phyloP scores from a whole-genome alignment of 2,888 invertebrate genomes.

The Allolobophora icterica region DNA sequence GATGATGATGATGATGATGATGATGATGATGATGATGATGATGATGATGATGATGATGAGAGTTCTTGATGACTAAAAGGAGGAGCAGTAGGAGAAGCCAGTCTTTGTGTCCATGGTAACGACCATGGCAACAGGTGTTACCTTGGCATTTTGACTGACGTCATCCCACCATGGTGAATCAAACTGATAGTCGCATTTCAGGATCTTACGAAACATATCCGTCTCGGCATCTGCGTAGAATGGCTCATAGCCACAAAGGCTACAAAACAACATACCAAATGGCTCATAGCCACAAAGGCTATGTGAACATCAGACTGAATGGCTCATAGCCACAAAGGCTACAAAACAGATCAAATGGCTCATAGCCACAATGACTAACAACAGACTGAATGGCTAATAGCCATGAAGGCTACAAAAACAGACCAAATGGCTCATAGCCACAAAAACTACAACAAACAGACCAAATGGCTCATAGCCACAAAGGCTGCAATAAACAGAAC shows the following conservation, averaged over 20 bases:
- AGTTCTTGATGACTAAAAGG: not conserved
- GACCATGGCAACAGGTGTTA: conserved; percentile 44
- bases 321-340: too few relatives aligned
- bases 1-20: not conserved
- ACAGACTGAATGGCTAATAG: conserved; percentile 62
- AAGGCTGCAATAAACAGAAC: too few relatives aligned
- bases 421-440: too few relatives aligned
- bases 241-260: conserved; percentile 64
- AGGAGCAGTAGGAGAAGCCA: not conserved
- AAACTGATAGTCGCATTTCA: conserved; percentile 61
- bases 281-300: too few relatives aligned
- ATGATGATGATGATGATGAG: not conserved
- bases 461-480: too few relatives aligned
- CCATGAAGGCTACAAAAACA: conserved; percentile 57
- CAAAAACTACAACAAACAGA: too few relatives aligned
- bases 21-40: not conserved
- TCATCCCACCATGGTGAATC: conserved; percentile 61
- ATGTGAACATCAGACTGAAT: too few relatives aligned
- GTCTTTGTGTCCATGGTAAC: not conserved
- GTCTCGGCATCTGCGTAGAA: conserved; percentile 60
- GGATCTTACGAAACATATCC: conserved; percentile 61
- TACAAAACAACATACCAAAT: conserved; percentile 39
- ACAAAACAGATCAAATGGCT: too few relatives aligned
- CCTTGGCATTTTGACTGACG: conserved; percentile 64
- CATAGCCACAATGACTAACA: too few relatives aligned